Conservation (phyloP, 2,797 vertebrate genomes). For the Premnoplex brunnescens region DNA sequence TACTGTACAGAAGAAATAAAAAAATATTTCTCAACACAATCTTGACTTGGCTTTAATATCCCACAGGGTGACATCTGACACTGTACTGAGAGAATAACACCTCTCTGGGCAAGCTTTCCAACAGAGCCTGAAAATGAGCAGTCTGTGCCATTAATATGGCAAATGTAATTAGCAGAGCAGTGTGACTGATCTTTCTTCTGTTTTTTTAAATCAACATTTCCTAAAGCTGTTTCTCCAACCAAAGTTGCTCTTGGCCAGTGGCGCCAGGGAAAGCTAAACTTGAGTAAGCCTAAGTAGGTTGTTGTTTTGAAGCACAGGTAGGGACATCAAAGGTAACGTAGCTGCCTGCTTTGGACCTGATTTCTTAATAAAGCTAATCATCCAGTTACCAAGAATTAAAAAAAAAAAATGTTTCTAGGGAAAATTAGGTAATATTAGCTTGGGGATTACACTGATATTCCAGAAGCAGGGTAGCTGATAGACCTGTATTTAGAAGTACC, state of each 20-base stretch:
- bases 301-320: not conserved
- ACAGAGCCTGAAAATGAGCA: conserved; percentile 52
- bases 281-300: not conserved
- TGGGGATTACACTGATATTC: not conserved
- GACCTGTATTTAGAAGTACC: not conserved
- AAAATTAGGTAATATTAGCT: not conserved
- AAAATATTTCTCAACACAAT: conserved; percentile 66
- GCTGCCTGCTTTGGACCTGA: not conserved
- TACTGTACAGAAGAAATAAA: conserved; percentile 57
- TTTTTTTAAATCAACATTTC: conserved; percentile 33
- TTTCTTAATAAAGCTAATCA: not conserved
- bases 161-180: conserved; percentile 47
- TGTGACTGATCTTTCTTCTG: not conserved
- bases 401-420: not conserved
- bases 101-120: conserved; percentile 66
- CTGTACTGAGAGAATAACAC: conserved; percentile 51
- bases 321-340: not conserved
- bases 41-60: conserved; percentile 68
- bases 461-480: not conserved
- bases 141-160: conserved; percentile 45
- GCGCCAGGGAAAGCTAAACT: not conserved
- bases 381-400: not conserved
- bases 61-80: conserved; percentile 59
- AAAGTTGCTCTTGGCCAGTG: not conserved
- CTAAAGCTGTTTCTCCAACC: conserved; percentile 37